Conservation (phyloP, 2,888 invertebrate species). For the Stenodema calcarata region DNA sequence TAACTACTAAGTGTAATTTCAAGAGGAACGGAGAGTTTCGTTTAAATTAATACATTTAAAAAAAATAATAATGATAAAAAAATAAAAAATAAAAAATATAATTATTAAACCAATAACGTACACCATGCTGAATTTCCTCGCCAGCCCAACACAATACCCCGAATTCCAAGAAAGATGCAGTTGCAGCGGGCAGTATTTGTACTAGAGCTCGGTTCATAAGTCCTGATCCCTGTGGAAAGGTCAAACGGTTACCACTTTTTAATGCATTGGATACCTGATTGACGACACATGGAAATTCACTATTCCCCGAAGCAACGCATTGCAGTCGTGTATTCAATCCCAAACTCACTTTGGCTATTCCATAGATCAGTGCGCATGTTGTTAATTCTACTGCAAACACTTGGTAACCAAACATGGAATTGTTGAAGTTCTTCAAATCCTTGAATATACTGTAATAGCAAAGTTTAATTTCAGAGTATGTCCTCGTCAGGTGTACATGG, state of each 20-base stretch:
- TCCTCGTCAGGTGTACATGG: too few species aligned
- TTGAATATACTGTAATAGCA: background rate
- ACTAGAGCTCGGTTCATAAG: background rate
- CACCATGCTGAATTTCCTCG: slow-evolving; percentile 2
- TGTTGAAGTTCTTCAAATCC: background rate
- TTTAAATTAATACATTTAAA: too few species aligned
- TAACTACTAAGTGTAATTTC: too few species aligned
- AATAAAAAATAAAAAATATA: too few species aligned
- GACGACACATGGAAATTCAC: background rate
- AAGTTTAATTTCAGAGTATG: too few species aligned
- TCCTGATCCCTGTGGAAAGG: background rate
- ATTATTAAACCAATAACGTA: too few species aligned
- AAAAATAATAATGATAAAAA: too few species aligned
- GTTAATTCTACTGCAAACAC: slow-evolving; percentile 6
- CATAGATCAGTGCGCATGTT: slow-evolving; percentile 18
- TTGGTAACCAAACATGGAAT: slow-evolving; percentile 38
- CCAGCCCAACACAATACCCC: slow-evolving; percentile 2
- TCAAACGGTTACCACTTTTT: background rate
- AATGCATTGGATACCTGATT: too few species aligned
- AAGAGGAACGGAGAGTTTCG: too few species aligned
- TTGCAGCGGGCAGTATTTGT: background rate
- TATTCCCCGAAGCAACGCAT: background rate
- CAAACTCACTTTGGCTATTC: background rate
- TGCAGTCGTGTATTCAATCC: background rate
- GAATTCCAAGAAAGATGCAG: background rate